Evolutionary conservation across 2,113 vertebrate species (phyloP).

Genomic region (Sprattus sprattus): DNA sequence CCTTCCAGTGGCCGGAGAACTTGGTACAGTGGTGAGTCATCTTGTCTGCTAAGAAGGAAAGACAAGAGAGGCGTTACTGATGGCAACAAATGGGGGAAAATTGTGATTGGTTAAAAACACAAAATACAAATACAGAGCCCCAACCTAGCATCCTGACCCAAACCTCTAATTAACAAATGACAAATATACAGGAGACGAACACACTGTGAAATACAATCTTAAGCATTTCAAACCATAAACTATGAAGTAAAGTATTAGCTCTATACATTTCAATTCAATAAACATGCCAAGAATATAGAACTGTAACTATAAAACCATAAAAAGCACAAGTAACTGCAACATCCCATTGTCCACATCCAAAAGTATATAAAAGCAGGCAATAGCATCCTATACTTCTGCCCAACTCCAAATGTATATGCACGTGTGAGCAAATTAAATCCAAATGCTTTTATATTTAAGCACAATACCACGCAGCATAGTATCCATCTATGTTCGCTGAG

Average conservation of each 20-base stretch:
- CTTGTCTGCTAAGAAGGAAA: slow-evolving; percentile 55
- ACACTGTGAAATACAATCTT: background rate
- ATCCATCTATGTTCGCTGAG: background rate
- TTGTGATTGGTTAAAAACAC: background rate
- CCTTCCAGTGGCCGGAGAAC: slow-evolving; percentile 88
- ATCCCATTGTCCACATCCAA: background rate
- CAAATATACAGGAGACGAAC: background rate
- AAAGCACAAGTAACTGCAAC: background rate
- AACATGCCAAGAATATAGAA: background rate
- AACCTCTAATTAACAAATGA: background rate
- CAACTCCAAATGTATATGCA: background rate
- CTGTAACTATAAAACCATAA: background rate
- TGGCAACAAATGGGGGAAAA: background rate
- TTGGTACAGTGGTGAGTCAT: slow-evolving; percentile 86
- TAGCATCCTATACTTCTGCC: background rate
- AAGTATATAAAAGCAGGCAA: background rate
- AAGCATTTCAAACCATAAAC: background rate
- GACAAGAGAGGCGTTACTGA: background rate
- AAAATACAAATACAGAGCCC: background rate
- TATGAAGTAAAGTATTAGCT: background rate
- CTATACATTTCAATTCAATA: background rate
- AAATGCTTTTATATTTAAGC: slow-evolving; percentile 9
- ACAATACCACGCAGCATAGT: background rate
- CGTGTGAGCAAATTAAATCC: slow-evolving; percentile 7
- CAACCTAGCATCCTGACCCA: background rate